Conservation (phyloP, 2,113 vertebrate species). For the Aplodontia rufa region DNA sequence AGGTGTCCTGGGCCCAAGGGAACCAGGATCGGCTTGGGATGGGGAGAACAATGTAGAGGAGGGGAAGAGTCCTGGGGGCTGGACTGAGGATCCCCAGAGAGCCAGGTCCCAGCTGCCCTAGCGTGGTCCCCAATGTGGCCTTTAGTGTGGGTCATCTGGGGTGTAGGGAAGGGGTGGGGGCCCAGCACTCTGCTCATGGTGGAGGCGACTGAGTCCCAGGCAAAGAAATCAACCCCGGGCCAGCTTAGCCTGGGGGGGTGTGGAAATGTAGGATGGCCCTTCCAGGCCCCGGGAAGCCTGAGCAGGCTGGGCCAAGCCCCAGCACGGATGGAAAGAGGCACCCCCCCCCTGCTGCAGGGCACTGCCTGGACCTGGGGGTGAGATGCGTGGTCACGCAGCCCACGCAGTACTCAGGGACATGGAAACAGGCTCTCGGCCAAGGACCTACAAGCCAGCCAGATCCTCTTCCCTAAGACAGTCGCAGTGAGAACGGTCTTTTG, state of each 20-base stretch:
- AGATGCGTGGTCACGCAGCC: neutral
- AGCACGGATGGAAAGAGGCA: no score
- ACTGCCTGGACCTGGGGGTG: neutral
- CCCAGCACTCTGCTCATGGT: no score
- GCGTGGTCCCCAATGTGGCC: neutral
- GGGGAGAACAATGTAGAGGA: no score
- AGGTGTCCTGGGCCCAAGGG: neutral
- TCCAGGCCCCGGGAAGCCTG: no score
- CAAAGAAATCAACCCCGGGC: no score
- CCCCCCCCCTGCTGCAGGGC: neutral
- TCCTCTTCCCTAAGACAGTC: accelerated
- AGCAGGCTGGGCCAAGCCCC: no score
- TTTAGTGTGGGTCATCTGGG: neutral
- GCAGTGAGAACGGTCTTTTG: accelerated
- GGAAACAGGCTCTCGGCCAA: neutral
- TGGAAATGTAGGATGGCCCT: no score
- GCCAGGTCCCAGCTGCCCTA: neutral
- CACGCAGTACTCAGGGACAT: no score
- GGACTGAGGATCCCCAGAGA: neutral
- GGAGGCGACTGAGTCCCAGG: neutral
- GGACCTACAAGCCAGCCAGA: neutral
- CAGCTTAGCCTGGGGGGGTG: neutral
- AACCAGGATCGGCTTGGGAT: neutral
- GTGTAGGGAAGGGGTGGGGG: no score
- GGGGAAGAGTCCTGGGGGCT: neutral